Conservation (phyloP, 2,888 invertebrate genomes). For the Coelinius sp. region DNA sequence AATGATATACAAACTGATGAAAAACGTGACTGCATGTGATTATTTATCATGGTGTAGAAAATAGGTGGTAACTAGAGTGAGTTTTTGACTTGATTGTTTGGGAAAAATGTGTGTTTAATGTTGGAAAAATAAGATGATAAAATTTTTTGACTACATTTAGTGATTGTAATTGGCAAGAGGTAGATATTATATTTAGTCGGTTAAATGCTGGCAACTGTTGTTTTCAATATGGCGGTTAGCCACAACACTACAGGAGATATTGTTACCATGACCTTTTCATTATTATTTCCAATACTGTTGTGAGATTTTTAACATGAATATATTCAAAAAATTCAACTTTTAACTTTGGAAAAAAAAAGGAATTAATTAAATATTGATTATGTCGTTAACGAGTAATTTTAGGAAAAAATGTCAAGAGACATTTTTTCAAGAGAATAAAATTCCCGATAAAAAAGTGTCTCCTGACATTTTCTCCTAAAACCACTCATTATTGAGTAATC, state of each 20-base stretch:
- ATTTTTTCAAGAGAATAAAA: too few relatives aligned
- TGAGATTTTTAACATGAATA: background rate
- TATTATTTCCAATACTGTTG: background rate
- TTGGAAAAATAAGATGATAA: background rate
- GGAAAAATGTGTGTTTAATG: too few relatives aligned
- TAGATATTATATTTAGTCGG: constrained; percentile 16
- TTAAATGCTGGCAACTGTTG: background rate
- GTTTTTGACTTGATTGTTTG: background rate
- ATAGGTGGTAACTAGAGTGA: background rate
- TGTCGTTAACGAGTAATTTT: too few relatives aligned
- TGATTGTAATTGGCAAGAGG: background rate
- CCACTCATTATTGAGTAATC: too few relatives aligned
- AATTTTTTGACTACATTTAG: background rate
- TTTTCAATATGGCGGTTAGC: constrained; percentile 9
- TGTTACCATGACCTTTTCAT: constrained; percentile 2
- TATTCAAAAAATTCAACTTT: too few relatives aligned
- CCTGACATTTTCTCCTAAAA: too few relatives aligned
- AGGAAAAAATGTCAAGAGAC: too few relatives aligned
- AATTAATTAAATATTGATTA: too few relatives aligned
- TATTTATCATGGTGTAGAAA: background rate
- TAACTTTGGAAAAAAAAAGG: too few relatives aligned
- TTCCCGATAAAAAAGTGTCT: too few relatives aligned
- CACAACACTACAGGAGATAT: constrained; percentile 20
- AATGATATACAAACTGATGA: background rate
- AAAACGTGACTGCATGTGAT: background rate